Percentiles rank a stretch among this genome's conserved stretches.
Evolutionary conservation across 2,113 vertebrate genomes (phyloP).

Genomic region (Epinephelus fuscoguttatus): DNA sequence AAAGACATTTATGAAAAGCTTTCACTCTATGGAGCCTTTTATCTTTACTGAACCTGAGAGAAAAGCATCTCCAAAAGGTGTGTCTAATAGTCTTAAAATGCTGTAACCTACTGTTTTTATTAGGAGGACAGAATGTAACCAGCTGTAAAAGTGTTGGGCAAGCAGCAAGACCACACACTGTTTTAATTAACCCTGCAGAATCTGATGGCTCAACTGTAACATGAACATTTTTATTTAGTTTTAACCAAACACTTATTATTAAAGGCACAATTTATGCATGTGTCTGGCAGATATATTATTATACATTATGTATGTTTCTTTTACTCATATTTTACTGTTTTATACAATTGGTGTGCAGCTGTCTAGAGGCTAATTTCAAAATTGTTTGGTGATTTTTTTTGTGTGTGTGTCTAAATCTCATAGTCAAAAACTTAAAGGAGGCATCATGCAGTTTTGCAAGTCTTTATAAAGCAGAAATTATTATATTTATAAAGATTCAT

Average conservation of each 20-base stretch:
- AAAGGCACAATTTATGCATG: too few species aligned
- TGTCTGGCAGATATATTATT: too few species aligned
- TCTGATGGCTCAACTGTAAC: neutral
- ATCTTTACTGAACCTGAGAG: neutral
- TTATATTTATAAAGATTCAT: neutral
- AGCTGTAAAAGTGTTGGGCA: too few species aligned
- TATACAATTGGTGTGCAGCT: neutral
- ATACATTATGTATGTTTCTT: too few species aligned
- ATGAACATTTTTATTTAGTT: neutral
- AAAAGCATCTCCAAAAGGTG: neutral
- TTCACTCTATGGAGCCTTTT: neutral
- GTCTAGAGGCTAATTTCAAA: neutral
- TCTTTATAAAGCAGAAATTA: neutral
- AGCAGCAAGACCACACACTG: neutral
- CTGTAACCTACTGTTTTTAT: neutral
- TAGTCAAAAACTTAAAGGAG: neutral
- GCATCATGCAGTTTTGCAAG: neutral
- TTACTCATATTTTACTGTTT: neutral
- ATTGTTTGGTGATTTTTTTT: neutral
- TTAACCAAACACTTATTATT: neutral
- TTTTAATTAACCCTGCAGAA: neutral
- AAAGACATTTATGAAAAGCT: neutral
- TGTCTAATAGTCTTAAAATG: too few species aligned
- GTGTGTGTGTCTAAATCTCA: neutral
- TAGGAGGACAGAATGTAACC: neutral